phyloP scores from a whole-genome alignment of 30 jellyfish, hydroid and myxozoan genomes.

The Clytia hemisphaerica region DNA sequence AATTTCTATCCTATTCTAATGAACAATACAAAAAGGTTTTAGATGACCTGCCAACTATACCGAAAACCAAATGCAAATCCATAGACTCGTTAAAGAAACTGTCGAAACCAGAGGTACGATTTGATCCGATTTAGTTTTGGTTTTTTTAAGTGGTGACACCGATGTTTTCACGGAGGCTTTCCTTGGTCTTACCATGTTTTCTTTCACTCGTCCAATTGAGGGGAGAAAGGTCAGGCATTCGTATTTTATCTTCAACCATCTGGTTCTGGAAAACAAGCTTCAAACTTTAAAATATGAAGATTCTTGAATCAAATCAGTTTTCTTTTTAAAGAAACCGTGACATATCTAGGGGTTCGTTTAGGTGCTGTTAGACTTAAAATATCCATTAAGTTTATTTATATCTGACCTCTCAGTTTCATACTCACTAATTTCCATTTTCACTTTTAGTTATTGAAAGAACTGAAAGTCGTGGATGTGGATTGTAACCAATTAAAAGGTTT shows the following conservation, averaged over 20 bases:
- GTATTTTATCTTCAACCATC: too few species aligned
- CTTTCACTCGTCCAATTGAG: too few species aligned
- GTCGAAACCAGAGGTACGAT: conserved; percentile 55
- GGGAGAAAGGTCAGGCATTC: too few species aligned
- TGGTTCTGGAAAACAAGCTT: too few species aligned
- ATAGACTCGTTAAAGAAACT: conserved; percentile 41
- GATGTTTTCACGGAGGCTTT: not conserved
- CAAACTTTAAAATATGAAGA: too few species aligned
- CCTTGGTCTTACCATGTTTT: not conserved
- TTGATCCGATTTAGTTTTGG: not conserved
- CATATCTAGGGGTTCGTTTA: too few species aligned
- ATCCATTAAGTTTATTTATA: not conserved
- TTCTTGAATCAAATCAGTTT: too few species aligned
- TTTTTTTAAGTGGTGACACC: not conserved
- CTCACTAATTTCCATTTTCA: too few species aligned
- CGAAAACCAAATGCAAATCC: conserved; percentile 37
- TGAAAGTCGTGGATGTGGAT: conserved; percentile 52
- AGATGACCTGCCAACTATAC: conserved; percentile 59
- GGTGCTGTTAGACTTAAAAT: not conserved
- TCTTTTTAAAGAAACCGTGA: too few species aligned
- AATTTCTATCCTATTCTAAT: conserved; percentile 40
- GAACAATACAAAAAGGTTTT: conserved; percentile 43
- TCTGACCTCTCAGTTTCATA: not conserved
- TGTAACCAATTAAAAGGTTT: conserved; percentile 51
- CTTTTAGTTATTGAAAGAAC: conserved; percentile 41